A percentile compares a stretch with the other conserved stretches of the same genome.
Conservation (phyloP, 2,797 vertebrate species). For the Gobio occitaniae region DNA sequence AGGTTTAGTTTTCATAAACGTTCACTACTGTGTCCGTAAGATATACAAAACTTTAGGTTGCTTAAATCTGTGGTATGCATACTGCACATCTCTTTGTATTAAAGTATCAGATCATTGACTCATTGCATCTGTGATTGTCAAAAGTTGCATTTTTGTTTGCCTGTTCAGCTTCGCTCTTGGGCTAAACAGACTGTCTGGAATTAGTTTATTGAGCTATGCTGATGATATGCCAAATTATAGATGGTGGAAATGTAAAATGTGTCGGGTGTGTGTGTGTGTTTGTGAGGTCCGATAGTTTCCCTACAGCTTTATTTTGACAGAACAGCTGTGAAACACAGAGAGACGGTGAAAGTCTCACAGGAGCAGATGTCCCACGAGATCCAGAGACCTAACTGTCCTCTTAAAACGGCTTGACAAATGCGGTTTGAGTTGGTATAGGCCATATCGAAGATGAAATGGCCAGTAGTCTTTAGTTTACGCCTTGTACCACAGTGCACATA, state of each 20-base stretch:
- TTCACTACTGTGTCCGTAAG: not conserved
- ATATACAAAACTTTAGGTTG: not conserved
- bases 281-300: not conserved
- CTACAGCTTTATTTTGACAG: constrained; percentile 1
- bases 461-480: not conserved
- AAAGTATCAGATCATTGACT: not conserved
- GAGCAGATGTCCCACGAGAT: constrained; percentile 29
- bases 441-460: not conserved
- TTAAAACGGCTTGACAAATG: not conserved
- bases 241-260: not conserved
- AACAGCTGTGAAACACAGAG: constrained; percentile 5
- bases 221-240: not conserved
- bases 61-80: not conserved
- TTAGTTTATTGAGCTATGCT: not conserved
- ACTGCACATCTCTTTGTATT: not conserved
- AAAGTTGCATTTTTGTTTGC: not conserved
- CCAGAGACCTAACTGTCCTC: not conserved
- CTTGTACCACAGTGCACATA: not conserved
- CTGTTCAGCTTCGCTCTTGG: not conserved
- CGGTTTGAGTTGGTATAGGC: not conserved
- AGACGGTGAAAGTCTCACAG: not conserved
- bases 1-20: not conserved
- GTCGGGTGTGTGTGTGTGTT: not conserved
- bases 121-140: not conserved
- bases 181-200: not conserved